Evolutionary conservation across 2,113 vertebrate genomes (phyloP).

Genomic region (Rattus norvegicus): GRCr8 NC_086019.1:174766001-174766500

Average conservation of each 20-base stretch:
- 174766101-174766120: background rate
- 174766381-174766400: background rate
- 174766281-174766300: background rate
- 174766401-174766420: background rate
- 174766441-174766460: background rate
- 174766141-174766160: background rate
- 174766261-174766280: background rate
- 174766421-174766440: background rate
- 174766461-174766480: background rate
- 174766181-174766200: background rate
- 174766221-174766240: background rate
- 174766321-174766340: background rate
- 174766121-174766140: background rate
- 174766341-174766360: background rate
- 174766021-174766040: background rate
- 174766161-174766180: background rate
- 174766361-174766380: background rate
- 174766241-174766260: conserved; percentile 7
- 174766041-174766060: background rate
- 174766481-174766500: background rate
- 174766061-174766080: background rate
- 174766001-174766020: background rate
- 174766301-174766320: background rate
- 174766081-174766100: background rate
- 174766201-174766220: background rate